Evolutionary conservation across 2,888 invertebrate genomes (phyloP), one percentile per base, ranked within the genome.

Genomic region (Acleris emargana): DNA sequence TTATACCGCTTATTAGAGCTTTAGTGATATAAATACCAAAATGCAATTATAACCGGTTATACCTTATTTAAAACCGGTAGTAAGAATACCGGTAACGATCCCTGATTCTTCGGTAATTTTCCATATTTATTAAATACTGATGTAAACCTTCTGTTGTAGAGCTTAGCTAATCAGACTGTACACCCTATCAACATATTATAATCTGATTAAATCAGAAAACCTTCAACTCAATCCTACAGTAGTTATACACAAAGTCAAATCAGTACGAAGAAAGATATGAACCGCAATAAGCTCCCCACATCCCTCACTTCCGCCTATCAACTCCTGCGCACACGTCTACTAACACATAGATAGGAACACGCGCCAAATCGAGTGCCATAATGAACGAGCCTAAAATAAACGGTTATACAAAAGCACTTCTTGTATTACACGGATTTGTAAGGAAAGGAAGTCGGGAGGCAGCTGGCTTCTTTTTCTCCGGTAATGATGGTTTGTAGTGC

Each of bases 401-500:
- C 86, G 82, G 79, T 71, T 73, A 73, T 81, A 88, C 87, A 89
- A 85, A 77, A 73, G 78, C 62, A 77, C 89, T 84, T 91, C 91
- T 92, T 91, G 87, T 87, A 84, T 92, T 92, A 89, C 91, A 85
- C 79, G 75, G 81, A 76, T 87, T 91, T 91, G 90, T 88, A 87
- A 80, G 79, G 66, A 81, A 76, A 91, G 91, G 91, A 92, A 91
- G 91, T 91, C 83, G 90, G 90, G 85, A 87, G 88, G 88, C 91
- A 91, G 91, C 91, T 91, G 91, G 82, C 69, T 88, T 88, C 86
- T 86, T 88, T 86, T 86, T 85, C 85, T 84, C 84, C 77, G 76
- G 83, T 91, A 91, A 91, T 91, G 90, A 91, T 90, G 90, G 90
- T 85, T 85, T 87, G 86, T 83, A 88, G 87, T 88, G 86, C 88